Evolutionary conservation across 2,888 invertebrate genomes (phyloP), one percentile per base, ranked within the genome.

Genomic region (Drosophila yooni): DNA sequence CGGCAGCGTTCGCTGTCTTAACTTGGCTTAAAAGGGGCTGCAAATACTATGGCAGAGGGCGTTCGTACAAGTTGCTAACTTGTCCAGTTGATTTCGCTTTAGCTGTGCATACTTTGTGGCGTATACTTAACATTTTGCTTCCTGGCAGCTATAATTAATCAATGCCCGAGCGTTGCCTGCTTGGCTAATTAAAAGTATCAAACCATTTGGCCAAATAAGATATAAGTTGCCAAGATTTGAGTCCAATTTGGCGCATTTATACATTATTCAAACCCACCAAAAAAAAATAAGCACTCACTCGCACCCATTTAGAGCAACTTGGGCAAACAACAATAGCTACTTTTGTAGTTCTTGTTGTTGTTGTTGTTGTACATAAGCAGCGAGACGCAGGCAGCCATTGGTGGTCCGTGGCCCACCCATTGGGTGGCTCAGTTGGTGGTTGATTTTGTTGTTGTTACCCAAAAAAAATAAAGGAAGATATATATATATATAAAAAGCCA

Each of bases 371-470:
- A 82, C 79, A 87, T 87, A 88, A 81, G 74, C 73, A 69, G 79
- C 64, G 66, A 57, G 46, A 63, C 61, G 68, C 70, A 65, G 48
- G 75, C 88, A 89, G 82, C 88, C 88, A 88, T 87, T 87, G 89
- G 89, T 85, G 83, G 85, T 70, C 83, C 70, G 38, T 70, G 70
- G 72, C 74, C 82, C 87, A 87, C 84, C 87, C 83, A 84, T 82
- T 73, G 87, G 84, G 84, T 31, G 76, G 60, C 77, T 40, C 74
- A 66, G 78, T 75, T 78, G 81, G 75, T 74, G 80, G 79, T 76
- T 76, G 70, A 72, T 68, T 76, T 61, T 66, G 58, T 59, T 62
- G 58, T 53, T 66, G 60, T 46, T 79, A 81, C 70, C 81, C 65
- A 71, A 74, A 71, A 71, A 58, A 48, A 31, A 34, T 46, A 62